Base-by-base conservation (phyloP, 2,888 invertebrate genomes). In the Blastobasis adustella region DNA sequence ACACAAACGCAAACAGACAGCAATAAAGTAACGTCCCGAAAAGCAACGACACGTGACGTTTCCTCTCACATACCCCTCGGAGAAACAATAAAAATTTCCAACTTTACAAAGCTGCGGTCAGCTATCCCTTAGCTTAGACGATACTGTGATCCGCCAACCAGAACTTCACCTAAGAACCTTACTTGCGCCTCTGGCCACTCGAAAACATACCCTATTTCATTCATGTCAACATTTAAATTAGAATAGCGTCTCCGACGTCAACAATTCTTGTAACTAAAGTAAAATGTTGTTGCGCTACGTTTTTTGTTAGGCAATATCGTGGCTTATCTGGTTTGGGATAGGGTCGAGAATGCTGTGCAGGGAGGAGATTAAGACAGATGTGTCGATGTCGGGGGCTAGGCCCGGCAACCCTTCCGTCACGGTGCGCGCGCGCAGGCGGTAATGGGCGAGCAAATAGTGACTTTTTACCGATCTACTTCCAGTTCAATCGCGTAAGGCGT, bases 341-440 rank as follows among this genome's bases (percentile, higher is more conserved):
- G 46, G 50, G 56, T 52, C 9, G 9, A 54, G 40, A 50, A 51
- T 59, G 41, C 10, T 36, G 47, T 39, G 41, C 10, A 10, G 47
- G 47, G 10, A 42, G 39, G 51, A 58, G 54, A 59, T 60, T 54
- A 60, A 59, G 54, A 54, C 53, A 55, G 50, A 52, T 51, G 51
- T 58, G 56, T 53, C 52, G 56, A 62, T 56, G 54, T 59, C 62
- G 68, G 71, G 76, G 75, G 71, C 66, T 48, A 72, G 68, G 66
- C n/a, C 9, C n/a, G 42, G 42, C 76, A 82, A 78, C 82, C 84
- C 81, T 78, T 75, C 76, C 73, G 85, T 85, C 69, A 76, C 79
- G 85, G 73, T 74, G 75, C 67, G 67, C 78, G 67, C 58, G 73
- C 76, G 74, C 78, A 69, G 53, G 56, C 66, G 67, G 71, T 82